phyloP scores from a whole-genome alignment of 1,140 invertebrate genomes.

The Drosophila sp. region DNA sequence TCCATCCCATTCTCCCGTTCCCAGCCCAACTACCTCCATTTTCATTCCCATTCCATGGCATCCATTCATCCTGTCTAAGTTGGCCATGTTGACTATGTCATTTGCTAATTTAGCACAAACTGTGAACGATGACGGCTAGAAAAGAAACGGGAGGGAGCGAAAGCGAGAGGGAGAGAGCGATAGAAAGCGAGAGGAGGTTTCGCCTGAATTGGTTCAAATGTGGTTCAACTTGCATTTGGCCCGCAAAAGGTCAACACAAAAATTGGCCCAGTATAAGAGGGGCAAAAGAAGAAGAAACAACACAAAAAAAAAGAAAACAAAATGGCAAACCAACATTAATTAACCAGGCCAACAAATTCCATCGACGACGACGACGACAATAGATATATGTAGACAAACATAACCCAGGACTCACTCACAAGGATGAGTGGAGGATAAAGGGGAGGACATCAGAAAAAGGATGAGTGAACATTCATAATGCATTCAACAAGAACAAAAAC shows the following conservation, averaged over 20 bases:
- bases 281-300: not conserved
- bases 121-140: conserved; percentile 27
- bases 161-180: conserved; percentile 34
- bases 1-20: conserved; percentile 16
- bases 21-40: not conserved
- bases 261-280: conserved; percentile 21
- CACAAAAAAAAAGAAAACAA: conserved; percentile 36
- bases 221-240: conserved; percentile 65
- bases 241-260: conserved; percentile 73
- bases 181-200: conserved; percentile 25
- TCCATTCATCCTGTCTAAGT: conserved; percentile 52
- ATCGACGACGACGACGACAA: conserved; percentile 8
- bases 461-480: conserved; percentile 10
- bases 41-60: conserved; percentile 29
- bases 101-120: conserved; percentile 81
- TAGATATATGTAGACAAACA: conserved; percentile 46
- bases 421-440: not conserved
- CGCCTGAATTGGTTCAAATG: conserved; percentile 6
- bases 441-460: not conserved
- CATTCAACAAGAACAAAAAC: not conserved
- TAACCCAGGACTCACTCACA: conserved; percentile 26
- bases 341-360: conserved; percentile 61
- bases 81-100: conserved; percentile 79
- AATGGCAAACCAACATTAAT: conserved; percentile 70
- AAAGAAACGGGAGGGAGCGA: not conserved